Conservation (phyloP, 2,113 vertebrate genomes). For the Penelope pileata region DNA sequence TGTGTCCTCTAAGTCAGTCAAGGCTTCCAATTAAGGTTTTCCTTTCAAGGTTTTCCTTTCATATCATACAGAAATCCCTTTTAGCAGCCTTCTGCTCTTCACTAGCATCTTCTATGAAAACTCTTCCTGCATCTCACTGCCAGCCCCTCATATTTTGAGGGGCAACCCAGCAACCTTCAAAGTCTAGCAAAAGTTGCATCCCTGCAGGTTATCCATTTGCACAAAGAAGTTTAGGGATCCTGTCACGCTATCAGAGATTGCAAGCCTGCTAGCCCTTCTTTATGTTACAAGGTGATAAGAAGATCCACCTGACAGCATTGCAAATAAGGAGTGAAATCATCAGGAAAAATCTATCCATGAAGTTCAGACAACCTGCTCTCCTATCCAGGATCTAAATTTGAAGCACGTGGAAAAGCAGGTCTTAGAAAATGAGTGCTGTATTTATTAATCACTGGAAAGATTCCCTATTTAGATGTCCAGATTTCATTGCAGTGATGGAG, state of each 20-base stretch:
- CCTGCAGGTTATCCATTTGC: not conserved
- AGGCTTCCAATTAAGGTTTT: not conserved
- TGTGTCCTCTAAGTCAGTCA: not conserved
- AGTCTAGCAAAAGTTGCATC: not conserved
- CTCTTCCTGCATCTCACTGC: not conserved
- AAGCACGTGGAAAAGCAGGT: slow-evolving; percentile 20
- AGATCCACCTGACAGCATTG: not conserved
- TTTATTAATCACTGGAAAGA: not conserved
- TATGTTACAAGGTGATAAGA: not conserved
- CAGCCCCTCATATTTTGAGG: not conserved
- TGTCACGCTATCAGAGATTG: not conserved
- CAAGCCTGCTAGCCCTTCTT: not conserved
- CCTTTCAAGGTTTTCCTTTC: not conserved
- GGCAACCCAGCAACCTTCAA: not conserved
- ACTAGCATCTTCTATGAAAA: not conserved
- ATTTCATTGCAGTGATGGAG: not conserved
- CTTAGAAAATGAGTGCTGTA: not conserved
- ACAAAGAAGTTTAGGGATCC: not conserved
- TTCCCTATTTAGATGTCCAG: not conserved
- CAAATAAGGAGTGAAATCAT: not conserved
- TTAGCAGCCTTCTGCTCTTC: not conserved
- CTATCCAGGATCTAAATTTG: not conserved
- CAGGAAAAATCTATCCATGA: not conserved
- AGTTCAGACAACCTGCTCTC: not conserved
- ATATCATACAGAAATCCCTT: not conserved